Conservation (phyloP, 2,888 invertebrate genomes). For the Drosophila paranaensis region DNA sequence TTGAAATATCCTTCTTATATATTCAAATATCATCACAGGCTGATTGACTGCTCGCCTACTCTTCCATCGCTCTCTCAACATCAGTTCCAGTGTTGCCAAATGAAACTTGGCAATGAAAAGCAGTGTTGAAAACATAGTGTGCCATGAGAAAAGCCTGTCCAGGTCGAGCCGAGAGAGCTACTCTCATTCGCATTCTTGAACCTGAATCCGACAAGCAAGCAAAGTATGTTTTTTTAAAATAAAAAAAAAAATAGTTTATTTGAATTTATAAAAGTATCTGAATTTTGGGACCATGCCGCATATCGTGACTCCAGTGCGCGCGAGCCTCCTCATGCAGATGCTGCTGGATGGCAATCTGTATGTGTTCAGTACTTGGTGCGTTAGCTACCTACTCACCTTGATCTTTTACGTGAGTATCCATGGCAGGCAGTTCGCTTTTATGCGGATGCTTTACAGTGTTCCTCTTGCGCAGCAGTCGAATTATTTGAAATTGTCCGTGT, state of each 20-base stretch:
- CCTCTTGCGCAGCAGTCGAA: not conserved
- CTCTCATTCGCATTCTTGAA: not conserved
- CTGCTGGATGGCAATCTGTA: slow-evolving; percentile 29
- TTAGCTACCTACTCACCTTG: not conserved
- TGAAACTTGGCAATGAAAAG: too few species aligned
- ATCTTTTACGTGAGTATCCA: not conserved
- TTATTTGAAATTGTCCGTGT: not conserved
- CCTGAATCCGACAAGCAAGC: not conserved
- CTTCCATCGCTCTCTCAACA: too few species aligned
- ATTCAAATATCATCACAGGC: too few species aligned
- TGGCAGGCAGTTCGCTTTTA: too few species aligned
- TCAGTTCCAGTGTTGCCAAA: too few species aligned
- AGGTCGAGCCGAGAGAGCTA: too few species aligned
- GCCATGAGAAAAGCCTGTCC: not conserved
- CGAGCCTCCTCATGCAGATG: slow-evolving; percentile 30
- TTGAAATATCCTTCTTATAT: too few species aligned
- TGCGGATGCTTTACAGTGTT: too few species aligned
- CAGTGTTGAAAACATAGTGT: not conserved
- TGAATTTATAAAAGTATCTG: too few species aligned
- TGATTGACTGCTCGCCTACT: too few species aligned
- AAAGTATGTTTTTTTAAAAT: too few species aligned
- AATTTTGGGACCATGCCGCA: slow-evolving; percentile 10
- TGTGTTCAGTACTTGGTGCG: slow-evolving; percentile 17
- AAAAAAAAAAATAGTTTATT: too few species aligned
- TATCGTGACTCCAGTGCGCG: slow-evolving; percentile 12